Evolutionary conservation across 2,113 vertebrate species (phyloP).

Genomic region (Microtus richardsoni): DNA sequence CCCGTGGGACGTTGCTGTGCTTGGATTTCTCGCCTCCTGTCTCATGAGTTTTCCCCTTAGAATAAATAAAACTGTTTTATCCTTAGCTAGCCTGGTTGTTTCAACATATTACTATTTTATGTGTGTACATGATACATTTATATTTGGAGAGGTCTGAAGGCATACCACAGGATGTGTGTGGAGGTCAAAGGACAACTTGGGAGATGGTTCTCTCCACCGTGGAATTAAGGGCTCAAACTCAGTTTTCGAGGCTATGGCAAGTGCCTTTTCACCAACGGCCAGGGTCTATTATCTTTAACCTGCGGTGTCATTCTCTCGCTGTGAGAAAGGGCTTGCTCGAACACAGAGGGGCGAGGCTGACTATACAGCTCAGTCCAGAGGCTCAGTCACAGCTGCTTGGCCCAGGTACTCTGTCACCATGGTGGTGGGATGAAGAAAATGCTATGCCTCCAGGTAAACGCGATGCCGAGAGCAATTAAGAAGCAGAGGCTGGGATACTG

Average conservation of each 20-base stretch:
- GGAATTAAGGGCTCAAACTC: not conserved
- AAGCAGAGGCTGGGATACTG: not conserved
- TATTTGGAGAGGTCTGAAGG: not conserved
- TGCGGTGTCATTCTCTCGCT: not conserved
- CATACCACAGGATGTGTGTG: not conserved
- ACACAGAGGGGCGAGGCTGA: not conserved
- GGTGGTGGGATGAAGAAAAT: not conserved
- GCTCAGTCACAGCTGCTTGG: not conserved
- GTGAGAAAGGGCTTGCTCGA: not conserved
- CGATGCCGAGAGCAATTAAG: not conserved
- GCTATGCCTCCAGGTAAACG: not conserved
- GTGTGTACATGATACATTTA: not conserved
- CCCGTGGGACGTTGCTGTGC: too few relatives aligned
- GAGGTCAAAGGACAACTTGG: not conserved
- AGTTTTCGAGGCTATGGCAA: not conserved
- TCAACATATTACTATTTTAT: not conserved
- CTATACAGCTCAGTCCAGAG: not conserved
- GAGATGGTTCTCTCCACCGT: not conserved
- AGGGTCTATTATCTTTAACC: slow-evolving; percentile 17
- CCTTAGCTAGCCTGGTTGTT: too few relatives aligned
- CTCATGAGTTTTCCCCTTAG: too few relatives aligned
- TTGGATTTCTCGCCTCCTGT: too few relatives aligned
- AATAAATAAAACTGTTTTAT: too few relatives aligned
- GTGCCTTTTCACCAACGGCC: not conserved
- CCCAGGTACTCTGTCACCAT: not conserved